A percentile compares a stretch with the other conserved stretches of the same genome.
Conservation (phyloP, 2,888 invertebrate species). For the Parochlus steinenii region DNA sequence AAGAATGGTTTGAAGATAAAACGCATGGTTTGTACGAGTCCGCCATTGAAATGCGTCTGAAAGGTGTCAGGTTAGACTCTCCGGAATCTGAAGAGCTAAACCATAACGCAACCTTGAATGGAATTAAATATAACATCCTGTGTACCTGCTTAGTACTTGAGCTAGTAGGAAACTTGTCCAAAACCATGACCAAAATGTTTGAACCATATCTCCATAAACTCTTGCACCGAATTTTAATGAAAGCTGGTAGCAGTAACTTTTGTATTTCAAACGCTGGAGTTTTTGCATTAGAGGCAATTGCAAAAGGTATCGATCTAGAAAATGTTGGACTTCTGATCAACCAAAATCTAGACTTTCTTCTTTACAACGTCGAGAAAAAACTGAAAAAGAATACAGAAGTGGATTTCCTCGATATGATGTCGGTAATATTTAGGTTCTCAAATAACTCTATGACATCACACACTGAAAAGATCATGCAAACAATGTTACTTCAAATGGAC, state of each 20-base stretch:
- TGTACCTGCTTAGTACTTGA: slow-evolving; percentile 51
- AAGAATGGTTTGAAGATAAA: slow-evolving; percentile 24
- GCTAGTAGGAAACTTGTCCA: slow-evolving; percentile 48
- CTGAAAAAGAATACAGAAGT: not conserved
- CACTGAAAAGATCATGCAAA: slow-evolving; percentile 22
- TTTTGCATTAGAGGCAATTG: slow-evolving; percentile 38
- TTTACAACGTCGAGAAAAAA: slow-evolving; percentile 5
- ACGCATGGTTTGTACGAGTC: slow-evolving; percentile 30
- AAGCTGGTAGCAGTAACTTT: slow-evolving; percentile 49
- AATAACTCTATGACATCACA: slow-evolving; percentile 3
- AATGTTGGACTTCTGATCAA: slow-evolving; percentile 44
- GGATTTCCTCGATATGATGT: slow-evolving; percentile 8
- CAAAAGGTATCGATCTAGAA: slow-evolving; percentile 36
- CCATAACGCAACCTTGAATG: slow-evolving; percentile 21
- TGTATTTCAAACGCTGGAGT: slow-evolving; percentile 44
- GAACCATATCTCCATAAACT: slow-evolving; percentile 44
- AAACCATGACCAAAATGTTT: slow-evolving; percentile 34
- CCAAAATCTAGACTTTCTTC: slow-evolving; percentile 47
- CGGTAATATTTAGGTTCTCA: slow-evolving; percentile 4
- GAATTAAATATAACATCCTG: slow-evolving; percentile 45
- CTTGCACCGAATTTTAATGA: slow-evolving; percentile 50
- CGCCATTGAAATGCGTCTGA: slow-evolving; percentile 25
- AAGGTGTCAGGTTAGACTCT: slow-evolving; percentile 24
- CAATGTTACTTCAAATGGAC: not conserved
- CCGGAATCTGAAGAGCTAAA: slow-evolving; percentile 17